Evolutionary conservation across 2,888 invertebrate species (phyloP).

Genomic region (Metalampra italica): DNA sequence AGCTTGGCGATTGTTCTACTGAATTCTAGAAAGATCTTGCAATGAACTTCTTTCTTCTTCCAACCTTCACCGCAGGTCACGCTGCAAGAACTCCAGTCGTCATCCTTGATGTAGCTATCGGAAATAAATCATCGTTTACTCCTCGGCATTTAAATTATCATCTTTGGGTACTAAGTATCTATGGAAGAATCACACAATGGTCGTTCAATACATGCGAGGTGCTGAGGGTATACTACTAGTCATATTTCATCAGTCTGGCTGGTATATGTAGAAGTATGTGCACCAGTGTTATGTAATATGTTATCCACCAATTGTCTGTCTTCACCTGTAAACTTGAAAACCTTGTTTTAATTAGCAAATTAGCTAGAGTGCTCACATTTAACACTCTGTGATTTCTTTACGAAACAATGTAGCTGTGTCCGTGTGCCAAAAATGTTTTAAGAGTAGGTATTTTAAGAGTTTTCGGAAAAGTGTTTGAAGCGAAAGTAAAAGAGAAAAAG

Average conservation of each 20-base stretch:
- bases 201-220: slow-evolving; percentile 54
- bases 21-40: slow-evolving; percentile 96
- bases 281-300: slow-evolving; percentile 59
- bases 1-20: slow-evolving; percentile 92
- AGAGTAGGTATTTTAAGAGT: slow-evolving; percentile 31
- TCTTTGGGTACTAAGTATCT: slow-evolving; percentile 8
- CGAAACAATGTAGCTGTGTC: slow-evolving; percentile 39
- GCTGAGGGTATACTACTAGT: slow-evolving; percentile 49
- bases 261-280: slow-evolving; percentile 77
- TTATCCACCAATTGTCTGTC: slow-evolving; percentile 35
- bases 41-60: slow-evolving; percentile 91
- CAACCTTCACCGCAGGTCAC: slow-evolving; percentile 94
- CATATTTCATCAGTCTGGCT: slow-evolving; percentile 61
- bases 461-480: slow-evolving; percentile 48
- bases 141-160: neutral
- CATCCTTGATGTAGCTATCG: slow-evolving; percentile 89
- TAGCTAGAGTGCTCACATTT: slow-evolving; percentile 19
- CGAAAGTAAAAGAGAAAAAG: slow-evolving; percentile 52
- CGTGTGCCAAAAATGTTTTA: slow-evolving; percentile 54
- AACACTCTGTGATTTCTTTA: slow-evolving; percentile 35
- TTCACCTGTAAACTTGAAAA: slow-evolving; percentile 39
- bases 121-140: neutral
- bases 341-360: slow-evolving; percentile 24
- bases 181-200: slow-evolving; percentile 44
- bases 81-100: slow-evolving; percentile 94